phyloP scores from a whole-genome alignment of 2,113 vertebrate species.

The Neotoma lepida region DNA sequence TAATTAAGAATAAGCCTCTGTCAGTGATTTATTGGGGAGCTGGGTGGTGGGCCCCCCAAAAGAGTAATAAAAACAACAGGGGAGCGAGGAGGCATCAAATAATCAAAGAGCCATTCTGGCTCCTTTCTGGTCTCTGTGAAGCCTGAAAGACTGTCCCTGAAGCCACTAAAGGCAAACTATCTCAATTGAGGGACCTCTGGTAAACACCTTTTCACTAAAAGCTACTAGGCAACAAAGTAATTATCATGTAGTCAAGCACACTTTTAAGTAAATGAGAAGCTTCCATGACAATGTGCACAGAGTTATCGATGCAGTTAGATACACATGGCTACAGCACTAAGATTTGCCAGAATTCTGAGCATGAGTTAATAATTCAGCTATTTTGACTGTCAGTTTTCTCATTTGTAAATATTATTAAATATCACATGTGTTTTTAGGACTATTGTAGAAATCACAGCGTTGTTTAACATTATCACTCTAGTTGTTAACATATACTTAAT shows the following conservation, averaged over 20 bases:
- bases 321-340: neutral
- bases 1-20: too few species aligned
- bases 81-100: neutral
- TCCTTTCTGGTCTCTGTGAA: neutral
- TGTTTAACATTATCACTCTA: neutral
- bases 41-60: too few species aligned
- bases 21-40: too few species aligned
- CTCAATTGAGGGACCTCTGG: neutral
- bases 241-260: neutral
- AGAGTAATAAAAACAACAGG: too few species aligned
- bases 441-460: neutral
- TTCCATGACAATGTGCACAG: neutral
- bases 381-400: slow-evolving; percentile 8
- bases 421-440: neutral
- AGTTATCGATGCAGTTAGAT: neutral
- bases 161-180: neutral
- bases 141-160: neutral
- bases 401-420: neutral
- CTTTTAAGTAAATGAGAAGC: neutral
- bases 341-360: neutral
- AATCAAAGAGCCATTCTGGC: neutral
- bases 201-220: neutral
- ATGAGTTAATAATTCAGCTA: neutral
- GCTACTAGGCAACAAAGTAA: neutral
- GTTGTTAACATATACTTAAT: neutral